A percentile compares a stretch with the other conserved stretches of the same genome.
phyloP scores from a whole-genome alignment of 2,888 invertebrate species.

The Isoperla grammatica region DNA sequence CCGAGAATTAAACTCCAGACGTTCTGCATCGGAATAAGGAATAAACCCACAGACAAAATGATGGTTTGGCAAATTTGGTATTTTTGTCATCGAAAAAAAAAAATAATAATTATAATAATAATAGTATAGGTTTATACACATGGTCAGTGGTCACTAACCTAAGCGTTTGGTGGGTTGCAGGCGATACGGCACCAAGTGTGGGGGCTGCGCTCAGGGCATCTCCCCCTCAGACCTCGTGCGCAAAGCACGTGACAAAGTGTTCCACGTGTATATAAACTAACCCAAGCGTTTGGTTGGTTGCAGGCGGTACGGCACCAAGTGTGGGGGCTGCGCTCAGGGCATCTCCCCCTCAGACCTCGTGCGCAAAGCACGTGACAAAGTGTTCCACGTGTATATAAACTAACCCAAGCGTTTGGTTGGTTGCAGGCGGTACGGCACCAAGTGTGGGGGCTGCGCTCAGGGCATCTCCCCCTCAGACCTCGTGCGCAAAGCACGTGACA shows the following conservation, averaged over 20 bases:
- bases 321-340: slow-evolving; percentile 94
- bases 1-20: too few relatives aligned
- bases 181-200: slow-evolving; percentile 97
- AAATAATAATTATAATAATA: too few relatives aligned
- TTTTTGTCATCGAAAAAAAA: too few relatives aligned
- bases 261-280: slow-evolving; percentile 41
- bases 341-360: slow-evolving; percentile 97
- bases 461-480: slow-evolving; percentile 72
- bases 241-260: slow-evolving; percentile 95
- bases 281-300: too few relatives aligned
- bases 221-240: slow-evolving; percentile 95
- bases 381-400: slow-evolving; percentile 52
- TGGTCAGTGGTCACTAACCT: too few relatives aligned
- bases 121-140: too few relatives aligned
- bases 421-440: background rate
- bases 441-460: background rate
- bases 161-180: too few relatives aligned
- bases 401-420: background rate
- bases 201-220: slow-evolving; percentile 94
- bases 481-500: slow-evolving; percentile 92
- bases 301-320: slow-evolving; percentile 98
- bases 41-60: too few relatives aligned
- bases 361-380: slow-evolving; percentile 92
- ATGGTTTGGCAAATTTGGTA: too few relatives aligned
- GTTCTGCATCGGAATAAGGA: too few relatives aligned